A percentile compares a stretch with the other conserved stretches of the same genome.
Conservation (phyloP, 2,113 vertebrate genomes). For the Phylloscopus whistleri region DNA sequence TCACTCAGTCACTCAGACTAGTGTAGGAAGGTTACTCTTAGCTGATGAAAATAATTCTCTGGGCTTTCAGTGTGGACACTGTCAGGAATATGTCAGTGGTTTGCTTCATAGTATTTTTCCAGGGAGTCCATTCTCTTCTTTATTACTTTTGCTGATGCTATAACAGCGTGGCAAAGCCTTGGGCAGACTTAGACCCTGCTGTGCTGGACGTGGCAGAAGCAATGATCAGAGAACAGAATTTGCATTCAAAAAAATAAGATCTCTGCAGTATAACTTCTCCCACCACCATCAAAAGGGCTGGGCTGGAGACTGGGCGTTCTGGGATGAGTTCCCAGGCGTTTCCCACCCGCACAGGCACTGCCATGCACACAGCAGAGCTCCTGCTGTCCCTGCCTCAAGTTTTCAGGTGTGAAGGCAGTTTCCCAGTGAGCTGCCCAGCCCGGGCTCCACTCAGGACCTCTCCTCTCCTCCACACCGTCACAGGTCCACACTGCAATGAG, state of each 20-base stretch:
- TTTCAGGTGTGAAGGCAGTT: neutral
- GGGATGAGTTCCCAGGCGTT: neutral
- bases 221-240: neutral
- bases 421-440: neutral
- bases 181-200: neutral
- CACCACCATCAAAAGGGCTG: neutral
- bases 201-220: neutral
- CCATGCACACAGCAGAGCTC: neutral
- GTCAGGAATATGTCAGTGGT: neutral
- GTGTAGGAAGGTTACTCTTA: neutral
- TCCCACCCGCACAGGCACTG: rapidly evolving
- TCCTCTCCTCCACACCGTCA: neutral
- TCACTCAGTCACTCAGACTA: neutral
- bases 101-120: neutral
- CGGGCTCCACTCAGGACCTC: rapidly evolving
- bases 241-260: neutral
- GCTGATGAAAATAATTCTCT: neutral
- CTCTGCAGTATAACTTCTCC: neutral
- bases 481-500: neutral
- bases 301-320: neutral
- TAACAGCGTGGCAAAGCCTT: neutral
- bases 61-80: neutral
- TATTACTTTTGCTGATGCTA: neutral
- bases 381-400: neutral
- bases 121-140: neutral